phyloP scores from a whole-genome alignment of 2,797 vertebrate species.

The Pelochelys cantorii region DNA sequence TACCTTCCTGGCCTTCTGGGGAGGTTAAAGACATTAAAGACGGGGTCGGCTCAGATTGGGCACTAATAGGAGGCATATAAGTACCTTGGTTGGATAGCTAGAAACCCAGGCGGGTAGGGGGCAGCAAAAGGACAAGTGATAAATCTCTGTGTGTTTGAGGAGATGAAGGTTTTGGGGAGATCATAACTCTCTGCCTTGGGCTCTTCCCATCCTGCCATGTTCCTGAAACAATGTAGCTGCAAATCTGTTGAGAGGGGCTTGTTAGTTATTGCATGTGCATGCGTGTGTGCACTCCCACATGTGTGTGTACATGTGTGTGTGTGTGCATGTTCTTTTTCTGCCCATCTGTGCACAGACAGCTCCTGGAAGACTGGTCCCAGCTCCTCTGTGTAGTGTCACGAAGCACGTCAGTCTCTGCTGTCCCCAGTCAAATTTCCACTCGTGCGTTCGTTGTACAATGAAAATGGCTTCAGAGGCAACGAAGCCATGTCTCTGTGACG shows the following conservation, averaged over 20 bases:
- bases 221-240: not conserved
- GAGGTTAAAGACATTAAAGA: not conserved
- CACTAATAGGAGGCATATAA: not conserved
- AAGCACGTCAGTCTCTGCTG: not conserved
- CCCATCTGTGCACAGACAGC: not conserved
- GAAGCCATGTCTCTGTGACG: not conserved
- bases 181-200: not conserved
- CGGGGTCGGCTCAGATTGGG: not conserved
- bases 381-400: not conserved
- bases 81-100: not conserved
- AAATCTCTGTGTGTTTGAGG: not conserved
- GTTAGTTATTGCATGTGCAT: not conserved
- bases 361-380: not conserved
- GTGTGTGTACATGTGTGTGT: too few species aligned
- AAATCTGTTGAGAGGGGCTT: not conserved
- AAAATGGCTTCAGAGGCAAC: not conserved
- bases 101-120: not conserved
- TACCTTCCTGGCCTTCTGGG: not conserved
- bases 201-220: not conserved
- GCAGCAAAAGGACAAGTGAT: not conserved
- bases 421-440: not conserved
- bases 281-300: fast-evolving
- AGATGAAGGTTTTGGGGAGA: not conserved
- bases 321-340: not conserved
- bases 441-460: too few species aligned